A percentile compares a stretch with the other conserved stretches of the same genome.
phyloP scores from a whole-genome alignment of 2,888 invertebrate genomes.

The Ernsta delagoae region DNA sequence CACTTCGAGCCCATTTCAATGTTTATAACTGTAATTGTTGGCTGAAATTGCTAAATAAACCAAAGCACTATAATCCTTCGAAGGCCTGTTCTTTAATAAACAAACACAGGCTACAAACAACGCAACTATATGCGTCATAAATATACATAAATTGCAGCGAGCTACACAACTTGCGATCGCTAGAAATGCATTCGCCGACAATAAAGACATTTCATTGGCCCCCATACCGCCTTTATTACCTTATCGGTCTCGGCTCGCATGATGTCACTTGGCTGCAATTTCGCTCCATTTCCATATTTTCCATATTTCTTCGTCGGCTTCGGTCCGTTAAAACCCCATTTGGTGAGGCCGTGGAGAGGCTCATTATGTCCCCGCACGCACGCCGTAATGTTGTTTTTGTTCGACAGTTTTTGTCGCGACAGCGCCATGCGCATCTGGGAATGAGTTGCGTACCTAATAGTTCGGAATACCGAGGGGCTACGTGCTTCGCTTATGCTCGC shows the following conservation, averaged over 20 bases:
- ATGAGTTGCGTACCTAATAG: slow-evolving; percentile 47
- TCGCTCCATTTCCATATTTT: slow-evolving; percentile 44
- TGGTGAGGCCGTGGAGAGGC: slow-evolving; percentile 38
- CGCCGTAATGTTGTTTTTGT: slow-evolving; percentile 47
- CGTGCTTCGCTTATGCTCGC: slow-evolving; percentile 41
- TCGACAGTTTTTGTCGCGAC: slow-evolving; percentile 42
- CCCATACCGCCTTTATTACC: slow-evolving; percentile 27
- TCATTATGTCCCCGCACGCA: slow-evolving; percentile 45
- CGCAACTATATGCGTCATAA: slow-evolving; percentile 5
- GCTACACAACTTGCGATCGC: slow-evolving; percentile 19
- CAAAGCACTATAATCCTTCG: not conserved
- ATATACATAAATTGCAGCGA: slow-evolving; percentile 28
- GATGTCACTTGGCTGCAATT: slow-evolving; percentile 36
- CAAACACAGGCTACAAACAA: not conserved
- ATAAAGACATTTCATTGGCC: slow-evolving; percentile 35
- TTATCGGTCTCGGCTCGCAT: slow-evolving; percentile 37
- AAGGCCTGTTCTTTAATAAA: slow-evolving; percentile 8
- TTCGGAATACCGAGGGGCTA: slow-evolving; percentile 46
- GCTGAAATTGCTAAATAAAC: slow-evolving; percentile 18
- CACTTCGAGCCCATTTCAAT: slow-evolving; percentile 2
- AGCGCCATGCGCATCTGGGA: slow-evolving; percentile 42
- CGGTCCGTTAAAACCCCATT: slow-evolving; percentile 48
- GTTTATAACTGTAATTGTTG: slow-evolving; percentile 3
- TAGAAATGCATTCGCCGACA: slow-evolving; percentile 30
- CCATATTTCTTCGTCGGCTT: slow-evolving; percentile 46